These are phyloP conservation scores for Helogale parvula DNA, from an alignment of 2,113 vertebrate genomes.

Conservation along the genomic window DNA sequence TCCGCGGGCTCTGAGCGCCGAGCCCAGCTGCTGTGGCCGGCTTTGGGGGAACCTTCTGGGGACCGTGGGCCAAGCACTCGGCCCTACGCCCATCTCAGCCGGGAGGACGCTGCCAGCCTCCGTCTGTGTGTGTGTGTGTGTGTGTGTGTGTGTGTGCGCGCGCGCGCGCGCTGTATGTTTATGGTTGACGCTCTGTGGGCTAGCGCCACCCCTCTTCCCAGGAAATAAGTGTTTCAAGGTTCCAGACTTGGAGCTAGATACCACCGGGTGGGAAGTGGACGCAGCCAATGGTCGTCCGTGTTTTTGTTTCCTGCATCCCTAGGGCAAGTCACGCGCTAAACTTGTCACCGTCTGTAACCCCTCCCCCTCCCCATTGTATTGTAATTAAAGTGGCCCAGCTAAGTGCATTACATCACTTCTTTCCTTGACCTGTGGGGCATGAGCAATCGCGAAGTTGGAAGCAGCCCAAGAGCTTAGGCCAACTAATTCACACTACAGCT, in stretches of 20 bases:
- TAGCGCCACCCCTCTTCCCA: slow-evolving; percentile 66
- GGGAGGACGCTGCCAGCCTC: not conserved
- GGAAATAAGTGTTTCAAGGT: slow-evolving; percentile 38
- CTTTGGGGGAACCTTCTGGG: not conserved
- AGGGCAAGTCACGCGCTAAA: slow-evolving; percentile 40
- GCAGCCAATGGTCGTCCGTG: slow-evolving; percentile 46
- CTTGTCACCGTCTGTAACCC: slow-evolving; percentile 52
- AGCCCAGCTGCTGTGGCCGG: not conserved
- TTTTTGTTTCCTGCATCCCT: slow-evolving; percentile 50
- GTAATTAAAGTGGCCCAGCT: slow-evolving; percentile 73
- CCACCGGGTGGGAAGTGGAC: not conserved
- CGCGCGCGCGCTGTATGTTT: not conserved
- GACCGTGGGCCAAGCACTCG: not conserved
- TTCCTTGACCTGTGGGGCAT: slow-evolving; percentile 60
- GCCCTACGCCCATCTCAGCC: slow-evolving; percentile 67
- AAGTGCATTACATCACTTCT: slow-evolving; percentile 79
- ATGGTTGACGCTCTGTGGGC: not conserved
- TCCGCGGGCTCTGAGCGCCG: not conserved
- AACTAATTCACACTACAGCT: slow-evolving; percentile 54
- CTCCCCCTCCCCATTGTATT: slow-evolving; percentile 60
- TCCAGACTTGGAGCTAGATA: slow-evolving; percentile 37
- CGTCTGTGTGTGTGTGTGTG: not conserved
- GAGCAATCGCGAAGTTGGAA: slow-evolving; percentile 68
- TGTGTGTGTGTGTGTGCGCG: not conserved
- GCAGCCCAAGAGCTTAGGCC: slow-evolving; percentile 50